Evolutionary conservation across 2,888 invertebrate species (phyloP).

Genomic region (Phaedon cochleariae): DNA sequence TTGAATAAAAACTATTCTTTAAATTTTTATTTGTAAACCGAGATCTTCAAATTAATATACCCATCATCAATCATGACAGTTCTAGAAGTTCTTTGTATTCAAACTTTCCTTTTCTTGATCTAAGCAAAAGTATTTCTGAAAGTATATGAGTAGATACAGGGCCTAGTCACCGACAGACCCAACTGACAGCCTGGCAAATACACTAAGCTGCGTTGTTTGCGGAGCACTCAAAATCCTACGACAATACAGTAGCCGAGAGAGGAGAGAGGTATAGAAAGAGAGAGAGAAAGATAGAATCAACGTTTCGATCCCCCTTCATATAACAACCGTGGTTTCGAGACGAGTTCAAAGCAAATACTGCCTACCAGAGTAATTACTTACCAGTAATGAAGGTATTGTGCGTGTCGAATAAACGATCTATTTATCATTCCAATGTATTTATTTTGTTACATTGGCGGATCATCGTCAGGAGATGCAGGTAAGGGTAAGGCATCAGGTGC

Average conservation of each 20-base stretch:
- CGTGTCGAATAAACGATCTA: constrained; percentile 42
- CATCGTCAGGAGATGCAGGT: too few relatives aligned
- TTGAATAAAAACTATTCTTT: too few relatives aligned
- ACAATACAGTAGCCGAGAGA: constrained; percentile 61
- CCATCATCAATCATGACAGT: too few relatives aligned
- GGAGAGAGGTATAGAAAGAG: constrained; percentile 20
- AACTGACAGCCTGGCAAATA: constrained; percentile 61
- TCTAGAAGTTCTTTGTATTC: too few relatives aligned
- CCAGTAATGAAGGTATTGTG: constrained; percentile 47
- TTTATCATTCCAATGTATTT: constrained; percentile 42
- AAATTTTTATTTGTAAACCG: too few relatives aligned
- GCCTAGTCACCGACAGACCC: constrained; percentile 42
- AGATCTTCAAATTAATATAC: too few relatives aligned
- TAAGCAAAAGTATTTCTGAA: not conserved
- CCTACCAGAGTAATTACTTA: constrained; percentile 51
- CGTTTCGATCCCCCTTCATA: constrained; percentile 39
- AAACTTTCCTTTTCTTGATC: not conserved
- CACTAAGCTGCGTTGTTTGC: constrained; percentile 60
- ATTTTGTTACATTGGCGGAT: constrained; percentile 14
- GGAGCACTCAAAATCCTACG: constrained; percentile 62
- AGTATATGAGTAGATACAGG: not conserved
- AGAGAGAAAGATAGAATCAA: not conserved
- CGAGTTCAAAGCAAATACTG: constrained; percentile 47
- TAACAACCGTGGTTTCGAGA: constrained; percentile 27
- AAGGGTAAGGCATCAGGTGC: too few relatives aligned